Conservation (phyloP, 2,888 invertebrate genomes). For the Nomada fucata region DNA sequence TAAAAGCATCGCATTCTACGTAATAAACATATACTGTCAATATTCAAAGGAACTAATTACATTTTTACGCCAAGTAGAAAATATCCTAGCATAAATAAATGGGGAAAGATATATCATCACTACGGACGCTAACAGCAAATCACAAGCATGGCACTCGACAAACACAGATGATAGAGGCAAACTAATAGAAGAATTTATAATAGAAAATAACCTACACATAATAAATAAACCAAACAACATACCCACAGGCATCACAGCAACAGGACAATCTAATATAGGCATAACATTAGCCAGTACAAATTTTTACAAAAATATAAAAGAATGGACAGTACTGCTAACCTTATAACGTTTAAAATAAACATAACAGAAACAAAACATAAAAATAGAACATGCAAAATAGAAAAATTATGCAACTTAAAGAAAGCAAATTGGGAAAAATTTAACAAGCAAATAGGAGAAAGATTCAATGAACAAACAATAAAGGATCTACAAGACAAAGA, state of each 20-base stretch:
- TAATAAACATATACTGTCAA: background rate
- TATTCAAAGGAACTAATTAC: background rate
- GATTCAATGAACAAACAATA: too few relatives aligned
- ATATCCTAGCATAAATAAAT: background rate
- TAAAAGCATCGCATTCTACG: background rate
- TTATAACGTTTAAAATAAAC: too few relatives aligned
- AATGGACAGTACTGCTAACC: too few relatives aligned
- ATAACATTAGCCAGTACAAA: background rate
- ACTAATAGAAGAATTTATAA: background rate
- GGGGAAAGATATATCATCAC: background rate
- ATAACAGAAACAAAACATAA: too few relatives aligned
- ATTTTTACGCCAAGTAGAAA: background rate
- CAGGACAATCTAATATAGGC: background rate
- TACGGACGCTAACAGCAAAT: background rate
- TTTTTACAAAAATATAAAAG: too few relatives aligned
- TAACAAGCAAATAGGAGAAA: too few relatives aligned
- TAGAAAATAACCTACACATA: background rate
- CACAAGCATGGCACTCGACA: background rate
- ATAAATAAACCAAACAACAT: background rate
- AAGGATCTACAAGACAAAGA: too few relatives aligned
- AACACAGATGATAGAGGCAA: background rate
- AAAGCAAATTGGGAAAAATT: too few relatives aligned
- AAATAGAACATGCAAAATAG: too few relatives aligned
- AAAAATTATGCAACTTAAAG: too few relatives aligned
- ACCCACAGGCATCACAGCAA: background rate